Base-by-base conservation (phyloP, 2,113 vertebrate species). In the Neotragus pygmaeus region DNA sequence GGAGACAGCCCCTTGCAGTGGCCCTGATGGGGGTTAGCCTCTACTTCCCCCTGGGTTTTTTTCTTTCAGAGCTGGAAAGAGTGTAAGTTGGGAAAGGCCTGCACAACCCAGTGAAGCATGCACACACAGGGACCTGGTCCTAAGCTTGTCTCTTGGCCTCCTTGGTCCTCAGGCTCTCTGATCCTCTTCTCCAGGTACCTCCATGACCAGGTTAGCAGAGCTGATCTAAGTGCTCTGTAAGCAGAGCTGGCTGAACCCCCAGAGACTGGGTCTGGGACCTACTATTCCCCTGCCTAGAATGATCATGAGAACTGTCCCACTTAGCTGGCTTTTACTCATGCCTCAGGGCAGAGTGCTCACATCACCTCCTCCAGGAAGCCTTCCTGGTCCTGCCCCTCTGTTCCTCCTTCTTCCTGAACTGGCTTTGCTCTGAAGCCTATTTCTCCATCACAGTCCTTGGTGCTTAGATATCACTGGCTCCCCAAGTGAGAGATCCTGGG, bases 81-180 rank as follows among this genome's bases (percentile, higher is more conserved):
- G 60, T 16, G 23, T 43, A 51, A 47, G 43, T 25, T 55, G 73
- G 45, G 45, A 8, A 39, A 58, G 62, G 58, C 3, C n/a, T 60
- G 15, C 36, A 47, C 7, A 10, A 0, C 3, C 45, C 7, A 1
- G 33, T 0, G 28, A 80, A 28, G 36, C 27, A 17, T 3, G 9
- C 12, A 12, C 16, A 4, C 49, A 28, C 2, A 43, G 36, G 78
- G 51, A 21, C 17, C 23, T 1, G 8, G 58, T 43, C 85, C 13
- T 7, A 28, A 30, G 27, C 21, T 19, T 4, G 13, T 66, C 53
- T 75, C 39, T 82, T 9, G 14, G n/a, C 39, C 39, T 75, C 39
- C 30, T 6, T 25, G 73, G 73, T 66, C 53, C 81, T 87, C 30
- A 33, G 27, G 7, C 16, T 21, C 33, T 62, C 58, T 5, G 73